Evolutionary conservation across 2,113 vertebrate genomes (phyloP).

Genomic region (Columba janthina): DNA sequence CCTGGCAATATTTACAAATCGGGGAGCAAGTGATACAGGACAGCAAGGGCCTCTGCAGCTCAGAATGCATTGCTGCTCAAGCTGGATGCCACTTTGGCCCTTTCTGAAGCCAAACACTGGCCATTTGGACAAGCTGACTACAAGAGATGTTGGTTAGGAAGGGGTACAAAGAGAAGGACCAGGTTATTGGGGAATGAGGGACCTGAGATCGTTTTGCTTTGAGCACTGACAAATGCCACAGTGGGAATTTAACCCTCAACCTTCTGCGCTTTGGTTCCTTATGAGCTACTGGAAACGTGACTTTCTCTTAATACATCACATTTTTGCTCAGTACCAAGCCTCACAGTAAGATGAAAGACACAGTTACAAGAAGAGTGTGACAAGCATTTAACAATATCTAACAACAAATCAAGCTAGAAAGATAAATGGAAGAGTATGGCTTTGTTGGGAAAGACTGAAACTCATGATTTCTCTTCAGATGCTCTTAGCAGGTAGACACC

Average conservation of each 20-base stretch:
- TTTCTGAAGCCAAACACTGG: not conserved
- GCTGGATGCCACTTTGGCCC: not conserved
- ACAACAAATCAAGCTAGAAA: not conserved
- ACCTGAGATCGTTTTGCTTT: not conserved
- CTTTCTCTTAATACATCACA: not conserved
- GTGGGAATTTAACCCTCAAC: not conserved
- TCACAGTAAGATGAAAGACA: not conserved
- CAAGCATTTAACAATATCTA: not conserved
- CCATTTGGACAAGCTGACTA: not conserved
- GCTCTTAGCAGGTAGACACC: not conserved
- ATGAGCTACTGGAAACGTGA: not conserved
- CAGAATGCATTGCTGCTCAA: not conserved
- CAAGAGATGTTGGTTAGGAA: rapidly evolving
- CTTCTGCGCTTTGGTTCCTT: not conserved
- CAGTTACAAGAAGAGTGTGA: not conserved
- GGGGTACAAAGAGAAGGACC: not conserved
- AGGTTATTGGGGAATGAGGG: not conserved
- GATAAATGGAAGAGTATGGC: not conserved
- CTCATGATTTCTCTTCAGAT: not conserved
- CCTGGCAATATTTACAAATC: not conserved
- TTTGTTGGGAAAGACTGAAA: not conserved
- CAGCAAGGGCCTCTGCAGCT: not conserved
- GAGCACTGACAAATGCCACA: not conserved
- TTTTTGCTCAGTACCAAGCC: not conserved
- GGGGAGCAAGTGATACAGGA: not conserved